Base-by-base conservation (phyloP, 2,888 invertebrate species). In the Corbicula japonica region DNA sequence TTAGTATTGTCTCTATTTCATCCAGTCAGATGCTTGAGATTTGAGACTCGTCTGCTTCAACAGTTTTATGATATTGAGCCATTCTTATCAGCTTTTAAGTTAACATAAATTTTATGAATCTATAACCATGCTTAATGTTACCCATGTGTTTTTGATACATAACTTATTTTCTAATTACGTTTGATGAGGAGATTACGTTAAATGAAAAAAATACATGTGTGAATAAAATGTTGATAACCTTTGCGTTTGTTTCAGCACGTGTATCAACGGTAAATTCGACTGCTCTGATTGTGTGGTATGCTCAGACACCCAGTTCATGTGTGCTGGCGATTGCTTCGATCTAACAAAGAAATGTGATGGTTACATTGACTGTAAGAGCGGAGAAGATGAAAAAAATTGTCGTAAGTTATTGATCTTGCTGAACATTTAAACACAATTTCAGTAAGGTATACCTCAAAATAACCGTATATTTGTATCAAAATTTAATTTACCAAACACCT, bases 191-290 rank as follows among this genome's bases (percentile, higher is more conserved):
- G n/a, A n/a, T n/a, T n/a, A n/a, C n/a, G n/a, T n/a, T n/a, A n/a
- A n/a, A n/a, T n/a, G n/a, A n/a, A n/a, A n/a, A n/a, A n/a, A 38
- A 38, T 38, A 38, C 10, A 8, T 38, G 8, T 38, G 41, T 38
- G 10, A 38, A 38, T 38, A 15, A 8, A 12, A 21, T 50, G 15
- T 18, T 21, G 18, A 12, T 10, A 12, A n/a, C 30, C 18, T 48
- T n/a, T 32, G 18, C 34, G 2, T n/a, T 32, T 21, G 32, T 76
- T 65, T 21, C 56, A 83, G 80, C 50, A 79, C 83, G 1, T 91
- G 91, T 68, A 62, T 76, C 3, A 78, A 87, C 46, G 90, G 90
- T 12, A 80, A 77, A 58, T 87, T 91, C 56, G 69, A 81, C 30
- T 92, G 92, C 73, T 62, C 50, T 3, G 79, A 86, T 52, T 86